Base-by-base conservation (phyloP, 53 echinoderm and acorn worm genomes). In the Holothuria scabra region DNA sequence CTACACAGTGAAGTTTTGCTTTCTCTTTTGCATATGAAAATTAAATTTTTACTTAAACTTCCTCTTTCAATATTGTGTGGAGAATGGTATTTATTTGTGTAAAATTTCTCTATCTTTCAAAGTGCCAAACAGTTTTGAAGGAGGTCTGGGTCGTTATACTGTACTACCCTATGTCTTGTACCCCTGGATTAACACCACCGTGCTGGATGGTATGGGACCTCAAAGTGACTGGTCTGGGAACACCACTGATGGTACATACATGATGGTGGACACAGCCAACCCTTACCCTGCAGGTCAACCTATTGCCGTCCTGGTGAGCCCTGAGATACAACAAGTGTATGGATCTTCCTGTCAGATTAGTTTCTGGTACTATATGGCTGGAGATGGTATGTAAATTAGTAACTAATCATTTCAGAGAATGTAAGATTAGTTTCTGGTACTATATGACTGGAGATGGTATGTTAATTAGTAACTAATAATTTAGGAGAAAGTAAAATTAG, bases 361-460 rank as follows among this genome's bases (percentile, higher is more conserved):
- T 5, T 61, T 61, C 6, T 61, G 62, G 62, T 41, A 2, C 41
- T 41, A 6, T 41, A 25, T 86, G 5, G 67, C 65, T 67, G 86
- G 86, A 1, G 25, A 79, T 23, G 67, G 86, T 86, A 41, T 5
- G 41, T 41, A 5, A 41, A 2, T 41, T 41, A 41, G 41, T 41
- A 41, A 41, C 1, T 20, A 28, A 61, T 61, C 23, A 25, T 61
- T 61, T 18, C 8, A 28, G 28, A 61, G n/a, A 61, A 23, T n/a
- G 6, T 41, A 8, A 41, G 41, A 41, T 41, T 5, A 41, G 41
- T 5, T 86, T 86, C 29, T 86, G 55, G 60, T 86, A 80, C 37
- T 46, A 63, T 10, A 25, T 86, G 5, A 61, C 65, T 67, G 86
- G 86, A 1, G 25, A 79, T 23, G 67, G 86, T 86, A 41, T 5